phyloP scores from a whole-genome alignment of 2,888 invertebrate genomes.

The Petrolisthes manimaculis region DNA sequence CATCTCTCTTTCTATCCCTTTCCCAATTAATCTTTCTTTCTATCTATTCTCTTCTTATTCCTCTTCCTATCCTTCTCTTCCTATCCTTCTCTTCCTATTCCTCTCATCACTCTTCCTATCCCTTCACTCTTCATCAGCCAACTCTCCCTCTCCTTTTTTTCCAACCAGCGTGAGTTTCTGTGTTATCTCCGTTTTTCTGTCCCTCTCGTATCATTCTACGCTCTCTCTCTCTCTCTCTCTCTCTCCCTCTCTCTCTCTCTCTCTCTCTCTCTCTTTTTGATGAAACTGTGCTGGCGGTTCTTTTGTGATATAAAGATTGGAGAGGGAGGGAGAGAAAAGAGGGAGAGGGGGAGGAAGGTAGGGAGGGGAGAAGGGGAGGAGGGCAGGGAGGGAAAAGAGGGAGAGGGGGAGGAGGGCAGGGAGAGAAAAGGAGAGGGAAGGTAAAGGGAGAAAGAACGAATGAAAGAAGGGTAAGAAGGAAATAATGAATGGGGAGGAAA shows the following conservation, averaged over 20 bases:
- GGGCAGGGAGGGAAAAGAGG: too few species aligned
- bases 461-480: too few species aligned
- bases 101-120: neutral
- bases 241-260: constrained; percentile 6
- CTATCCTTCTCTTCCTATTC: neutral
- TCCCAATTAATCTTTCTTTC: neutral
- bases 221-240: neutral
- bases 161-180: neutral
- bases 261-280: neutral
- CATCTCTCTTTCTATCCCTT: neutral
- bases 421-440: too few species aligned
- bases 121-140: neutral
- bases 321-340: too few species aligned
- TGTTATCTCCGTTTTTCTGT: neutral
- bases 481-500: too few species aligned
- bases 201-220: neutral
- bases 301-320: too few species aligned
- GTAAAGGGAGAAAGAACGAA: too few species aligned
- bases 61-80: neutral
- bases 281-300: too few species aligned
- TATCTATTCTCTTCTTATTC: neutral
- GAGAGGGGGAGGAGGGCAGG: too few species aligned
- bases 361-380: too few species aligned
- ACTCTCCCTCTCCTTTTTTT: neutral
- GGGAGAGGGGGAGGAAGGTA: too few species aligned